Conservation (phyloP, 2,888 invertebrate species). For the Eupithecia inturbata region DNA sequence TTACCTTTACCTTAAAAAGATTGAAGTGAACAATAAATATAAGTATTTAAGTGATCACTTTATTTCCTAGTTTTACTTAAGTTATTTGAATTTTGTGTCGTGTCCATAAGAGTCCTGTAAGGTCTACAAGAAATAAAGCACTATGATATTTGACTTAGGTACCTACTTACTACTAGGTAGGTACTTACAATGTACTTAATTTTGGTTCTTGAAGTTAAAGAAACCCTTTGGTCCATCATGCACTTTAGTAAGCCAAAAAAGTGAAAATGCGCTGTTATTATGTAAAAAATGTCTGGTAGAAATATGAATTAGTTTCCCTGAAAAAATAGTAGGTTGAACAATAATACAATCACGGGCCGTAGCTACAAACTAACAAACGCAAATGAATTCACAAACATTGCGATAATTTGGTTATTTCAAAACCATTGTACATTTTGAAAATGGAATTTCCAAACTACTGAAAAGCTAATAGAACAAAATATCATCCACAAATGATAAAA, state of each 20-base stretch:
- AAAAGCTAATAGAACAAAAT: neutral
- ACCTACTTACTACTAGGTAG: no score
- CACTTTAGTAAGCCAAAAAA: no score
- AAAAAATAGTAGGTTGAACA: neutral
- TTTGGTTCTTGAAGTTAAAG: neutral
- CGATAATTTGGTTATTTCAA: slow-evolving; percentile 15
- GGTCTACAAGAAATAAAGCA: no score
- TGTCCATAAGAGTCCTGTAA: no score
- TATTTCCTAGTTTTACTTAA: no score
- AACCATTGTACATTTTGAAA: slow-evolving; percentile 8
- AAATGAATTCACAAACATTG: neutral
- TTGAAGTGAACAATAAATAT: no score
- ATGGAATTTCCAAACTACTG: slow-evolving; percentile 16
- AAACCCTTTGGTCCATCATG: neutral
- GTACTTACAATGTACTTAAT: no score
- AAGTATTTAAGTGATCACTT: no score
- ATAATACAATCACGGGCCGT: neutral
- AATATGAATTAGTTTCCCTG: neutral
- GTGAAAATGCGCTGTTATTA: neutral
- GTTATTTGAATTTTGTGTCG: no score
- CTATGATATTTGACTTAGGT: no score
- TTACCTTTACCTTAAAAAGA: no score
- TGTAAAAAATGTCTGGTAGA: neutral
- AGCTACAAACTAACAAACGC: neutral
- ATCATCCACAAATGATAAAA: slow-evolving; percentile 22